Evolutionary conservation across 2,113 vertebrate species (phyloP), one percentile per base, ranked within the genome.

Genomic region (Brachionichthys hirsutus): DNA sequence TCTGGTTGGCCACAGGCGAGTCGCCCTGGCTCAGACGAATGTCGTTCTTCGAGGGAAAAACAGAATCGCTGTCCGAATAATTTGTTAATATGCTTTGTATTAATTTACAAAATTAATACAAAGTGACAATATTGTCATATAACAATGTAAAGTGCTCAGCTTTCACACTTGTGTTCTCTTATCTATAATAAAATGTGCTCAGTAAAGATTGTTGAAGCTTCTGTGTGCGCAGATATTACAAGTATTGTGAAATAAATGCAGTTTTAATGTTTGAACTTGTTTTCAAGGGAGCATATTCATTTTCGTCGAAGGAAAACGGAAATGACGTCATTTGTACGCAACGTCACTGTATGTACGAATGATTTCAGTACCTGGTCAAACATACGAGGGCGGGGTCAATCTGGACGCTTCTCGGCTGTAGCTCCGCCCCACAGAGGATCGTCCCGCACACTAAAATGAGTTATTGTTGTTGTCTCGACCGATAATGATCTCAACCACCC

Each of bases 1-100:
- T 85, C 69, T 89, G 79, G 84, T 78, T 86, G 75, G 75, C 73
- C 51, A 77, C 77, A 68, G 79, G 89, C 41, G 75, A 76, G 50
- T 54, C 71, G 16, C 81, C 85, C 7, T 85, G 75, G 81, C 50
- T 81, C 30, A 48, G 30, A 6, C 15, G 50, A 3, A 1, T 30
- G 41, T 50, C 41, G 2, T 63, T 74, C 41, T 49, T 68, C 48
- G 62, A 81, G 58, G 4, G 12, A 9, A 47, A 19, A 30, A 5
- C 11, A 0, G 3, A 0, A 30, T 30, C n/a, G n/a, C n/a, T n/a
- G n/a, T n/a, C n/a, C n/a, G n/a, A n/a, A n/a, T n/a, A n/a, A n/a
- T n/a, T n/a, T n/a, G n/a, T n/a, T n/a, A n/a, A n/a, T n/a, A n/a
- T n/a, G n/a, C n/a, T n/a, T n/a, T n/a, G n/a, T n/a, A n/a, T n/a